Conservation (phyloP, 2,888 invertebrate species). For the Smittia aterrima region DNA sequence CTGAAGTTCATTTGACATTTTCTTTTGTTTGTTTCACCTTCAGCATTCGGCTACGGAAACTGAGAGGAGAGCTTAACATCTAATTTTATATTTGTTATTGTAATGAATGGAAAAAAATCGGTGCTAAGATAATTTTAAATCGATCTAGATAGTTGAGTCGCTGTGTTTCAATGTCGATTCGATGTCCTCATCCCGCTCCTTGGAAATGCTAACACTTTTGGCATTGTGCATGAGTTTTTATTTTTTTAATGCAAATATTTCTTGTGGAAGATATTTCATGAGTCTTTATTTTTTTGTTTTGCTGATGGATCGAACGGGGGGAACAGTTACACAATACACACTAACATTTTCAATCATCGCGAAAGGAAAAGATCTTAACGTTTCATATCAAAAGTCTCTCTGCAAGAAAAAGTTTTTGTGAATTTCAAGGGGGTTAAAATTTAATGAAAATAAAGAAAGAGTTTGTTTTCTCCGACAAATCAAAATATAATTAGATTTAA, state of each 20-base stretch:
- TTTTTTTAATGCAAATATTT: no score
- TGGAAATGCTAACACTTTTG: no score
- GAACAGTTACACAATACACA: not conserved
- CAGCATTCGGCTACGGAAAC: not conserved
- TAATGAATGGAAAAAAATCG: not conserved
- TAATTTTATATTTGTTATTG: not conserved
- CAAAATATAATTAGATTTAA: constrained; percentile 1
- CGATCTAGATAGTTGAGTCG: no score
- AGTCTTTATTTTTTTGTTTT: no score
- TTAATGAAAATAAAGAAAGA: not conserved
- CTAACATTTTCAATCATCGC: not conserved
- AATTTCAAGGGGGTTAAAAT: not conserved
- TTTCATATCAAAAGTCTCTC: constrained; percentile 13
- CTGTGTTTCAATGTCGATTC: no score
- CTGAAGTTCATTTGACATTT: no score
- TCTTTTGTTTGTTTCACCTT: no score
- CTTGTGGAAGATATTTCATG: no score
- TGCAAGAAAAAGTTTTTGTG: constrained; percentile 7
- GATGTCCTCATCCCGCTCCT: no score
- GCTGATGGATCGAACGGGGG: no score
- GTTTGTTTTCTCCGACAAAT: not conserved
- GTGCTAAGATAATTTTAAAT: no score
- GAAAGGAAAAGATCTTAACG: not conserved
- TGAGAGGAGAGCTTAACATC: not conserved
- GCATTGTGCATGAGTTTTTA: no score